Base-by-base conservation (phyloP, 2,888 invertebrate species). In the Cecidostiba fungosa region DNA sequence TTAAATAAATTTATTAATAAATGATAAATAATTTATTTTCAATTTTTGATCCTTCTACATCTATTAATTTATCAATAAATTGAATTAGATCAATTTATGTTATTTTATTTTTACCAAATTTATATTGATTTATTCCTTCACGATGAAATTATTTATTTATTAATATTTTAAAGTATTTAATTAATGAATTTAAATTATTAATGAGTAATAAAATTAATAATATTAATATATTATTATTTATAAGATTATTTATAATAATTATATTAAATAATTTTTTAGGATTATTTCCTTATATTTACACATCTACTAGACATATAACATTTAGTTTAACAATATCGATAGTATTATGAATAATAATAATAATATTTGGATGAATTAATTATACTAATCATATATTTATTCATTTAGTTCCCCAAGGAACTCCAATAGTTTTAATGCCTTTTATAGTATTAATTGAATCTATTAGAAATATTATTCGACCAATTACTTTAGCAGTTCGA, bases 391-490 rank as follows among this genome's bases (percentile, higher is more conserved):
- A 95, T 90, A 96, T 96, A 95, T 95, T 96, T 92, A 94, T 95
- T 0, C 96, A 96, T 91, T 93, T 96, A 94, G 95, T 96, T 0
- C 96, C 96, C 0, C 94, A 95, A 94, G 95, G 96, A 88, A 96
- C 96, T 0, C 96, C 96, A 0, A 86, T 90, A 8, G 0, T 95
- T 89, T 89, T 96, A 90, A 96, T 96, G 94, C 95, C 96, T 43
- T 96, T 96, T 94, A 96, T 96, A 94, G 96, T 96, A 10, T 92
- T 96, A 93, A 96, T 96, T 95, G 96, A 96, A 95, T 95, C 95
- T 59, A 95, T 96, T 93, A 96, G 96, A 90, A 96, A 96, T 94
- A 89, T 96, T 88, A 96, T 96, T 93, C 96, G 96, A 16, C 96
- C 96, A 0, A 94, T 95, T 92, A 96, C 96, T 3, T 93, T 96